These are phyloP conservation scores for Dryobates pubescens DNA, from an alignment of 2,797 vertebrate species.

Conservation along the genomic window DNA sequence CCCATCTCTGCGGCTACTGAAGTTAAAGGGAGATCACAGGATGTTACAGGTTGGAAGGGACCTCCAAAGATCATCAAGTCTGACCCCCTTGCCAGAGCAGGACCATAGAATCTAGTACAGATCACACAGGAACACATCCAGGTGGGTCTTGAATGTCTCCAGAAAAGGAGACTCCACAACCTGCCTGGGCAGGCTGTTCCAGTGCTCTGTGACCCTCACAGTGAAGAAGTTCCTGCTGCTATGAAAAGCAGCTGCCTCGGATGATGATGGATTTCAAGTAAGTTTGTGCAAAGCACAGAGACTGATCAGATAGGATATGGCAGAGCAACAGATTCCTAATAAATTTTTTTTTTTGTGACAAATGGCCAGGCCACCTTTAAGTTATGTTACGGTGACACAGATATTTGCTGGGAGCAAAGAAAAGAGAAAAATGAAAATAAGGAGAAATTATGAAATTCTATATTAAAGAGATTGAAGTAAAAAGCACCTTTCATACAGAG, in stretches of 20 bases:
- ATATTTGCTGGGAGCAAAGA: background rate
- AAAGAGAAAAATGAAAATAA: background rate
- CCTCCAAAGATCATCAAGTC: too few species aligned
- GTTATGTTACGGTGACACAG: background rate
- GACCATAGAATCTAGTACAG: too few species aligned
- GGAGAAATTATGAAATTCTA: background rate
- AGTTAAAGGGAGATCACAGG: background rate
- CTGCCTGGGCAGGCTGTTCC: too few species aligned
- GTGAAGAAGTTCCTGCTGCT: background rate
- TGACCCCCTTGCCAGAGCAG: too few species aligned
- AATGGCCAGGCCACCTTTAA: background rate
- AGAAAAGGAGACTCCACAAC: too few species aligned
- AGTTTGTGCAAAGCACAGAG: background rate
- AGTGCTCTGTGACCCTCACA: too few species aligned
- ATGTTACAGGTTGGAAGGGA: too few species aligned
- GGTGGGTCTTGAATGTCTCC: too few species aligned
- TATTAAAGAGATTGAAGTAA: background rate
- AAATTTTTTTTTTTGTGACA: background rate
- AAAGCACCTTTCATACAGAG: too few species aligned
- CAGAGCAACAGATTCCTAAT: background rate
- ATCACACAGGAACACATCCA: too few species aligned
- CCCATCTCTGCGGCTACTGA: accelerated
- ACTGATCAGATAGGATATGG: background rate
- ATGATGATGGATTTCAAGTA: accelerated
- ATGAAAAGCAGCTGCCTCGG: accelerated